phyloP scores from a whole-genome alignment of 1,140 invertebrate species.

The Episyrphus balteatus region DNA sequence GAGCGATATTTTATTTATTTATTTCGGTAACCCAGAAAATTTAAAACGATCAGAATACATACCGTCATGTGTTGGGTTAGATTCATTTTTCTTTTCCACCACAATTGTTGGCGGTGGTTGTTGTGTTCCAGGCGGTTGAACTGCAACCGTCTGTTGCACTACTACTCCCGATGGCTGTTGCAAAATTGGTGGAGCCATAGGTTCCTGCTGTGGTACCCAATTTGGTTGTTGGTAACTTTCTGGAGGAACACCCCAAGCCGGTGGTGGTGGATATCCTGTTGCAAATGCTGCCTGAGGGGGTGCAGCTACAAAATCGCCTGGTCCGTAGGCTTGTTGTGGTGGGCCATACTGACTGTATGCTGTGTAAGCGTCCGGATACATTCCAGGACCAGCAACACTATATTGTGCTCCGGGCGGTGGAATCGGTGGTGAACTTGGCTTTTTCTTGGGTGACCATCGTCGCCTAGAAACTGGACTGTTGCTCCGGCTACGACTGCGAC shows the following conservation, averaged over 20 bases:
- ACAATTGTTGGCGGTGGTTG: background rate
- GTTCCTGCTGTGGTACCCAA: constrained; percentile 3
- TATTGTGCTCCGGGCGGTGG: constrained; percentile 14
- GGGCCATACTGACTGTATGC: constrained; percentile 7
- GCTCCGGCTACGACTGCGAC: constrained; percentile 17
- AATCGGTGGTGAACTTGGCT: constrained; percentile 23
- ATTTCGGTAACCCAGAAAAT: no score
- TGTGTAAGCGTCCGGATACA: constrained; percentile 11
- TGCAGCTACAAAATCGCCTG: constrained; percentile 19
- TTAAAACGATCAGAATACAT: no score
- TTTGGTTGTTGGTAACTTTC: constrained; percentile 3
- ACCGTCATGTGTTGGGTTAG: constrained; percentile 9
- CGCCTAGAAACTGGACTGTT: constrained; percentile 17
- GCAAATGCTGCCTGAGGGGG: constrained; percentile 15
- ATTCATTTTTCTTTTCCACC: constrained; percentile 1
- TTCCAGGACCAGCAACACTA: constrained; percentile 17
- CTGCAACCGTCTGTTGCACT: background rate
- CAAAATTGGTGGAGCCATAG: background rate
- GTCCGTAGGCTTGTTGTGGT: constrained; percentile 14
- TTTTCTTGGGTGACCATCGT: constrained; percentile 31
- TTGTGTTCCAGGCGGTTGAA: background rate
- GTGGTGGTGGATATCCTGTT: constrained; percentile 1
- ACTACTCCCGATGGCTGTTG: background rate
- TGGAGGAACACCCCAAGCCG: constrained; percentile 6
- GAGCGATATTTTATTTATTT: no score